Percentiles rank a stretch among this genome's conserved stretches.
phyloP scores from a whole-genome alignment of 2,797 vertebrate species.

The Hafferia zeledoni region DNA sequence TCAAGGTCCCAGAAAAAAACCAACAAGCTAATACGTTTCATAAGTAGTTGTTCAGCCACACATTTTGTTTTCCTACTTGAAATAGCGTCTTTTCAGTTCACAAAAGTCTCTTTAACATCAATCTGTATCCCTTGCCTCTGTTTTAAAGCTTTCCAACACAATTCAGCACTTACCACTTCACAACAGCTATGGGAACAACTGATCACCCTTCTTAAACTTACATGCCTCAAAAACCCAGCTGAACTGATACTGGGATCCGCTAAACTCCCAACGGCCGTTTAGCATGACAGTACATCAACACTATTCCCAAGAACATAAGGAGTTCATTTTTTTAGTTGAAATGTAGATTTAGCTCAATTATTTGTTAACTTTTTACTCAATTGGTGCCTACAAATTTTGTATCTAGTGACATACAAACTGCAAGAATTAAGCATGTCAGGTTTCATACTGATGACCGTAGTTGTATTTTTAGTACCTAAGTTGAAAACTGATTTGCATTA shows the following conservation, averaged over 20 bases:
- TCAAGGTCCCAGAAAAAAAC: background rate
- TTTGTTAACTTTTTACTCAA: background rate
- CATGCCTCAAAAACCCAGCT: background rate
- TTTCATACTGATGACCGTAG: background rate
- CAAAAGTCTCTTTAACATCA: background rate
- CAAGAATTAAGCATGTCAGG: background rate
- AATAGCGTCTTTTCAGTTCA: background rate
- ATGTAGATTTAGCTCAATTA: background rate
- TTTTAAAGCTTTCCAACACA: background rate
- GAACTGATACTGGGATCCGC: background rate
- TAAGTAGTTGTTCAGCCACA: background rate
- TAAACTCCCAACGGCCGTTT: background rate
- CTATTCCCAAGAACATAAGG: background rate
- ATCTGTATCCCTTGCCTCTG: background rate
- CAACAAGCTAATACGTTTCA: fast-evolving
- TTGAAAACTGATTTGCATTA: background rate
- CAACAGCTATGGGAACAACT: background rate
- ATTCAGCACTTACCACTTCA: background rate
- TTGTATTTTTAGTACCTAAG: background rate
- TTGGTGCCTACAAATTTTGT: background rate
- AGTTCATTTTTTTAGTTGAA: background rate
- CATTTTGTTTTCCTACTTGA: background rate
- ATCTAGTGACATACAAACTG: background rate
- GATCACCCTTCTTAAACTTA: background rate
- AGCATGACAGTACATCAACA: background rate